Percentiles rank a stretch among this genome's conserved stretches.
Conservation (phyloP, 2,113 vertebrate genomes). For the Typhlomys cinereus region DNA sequence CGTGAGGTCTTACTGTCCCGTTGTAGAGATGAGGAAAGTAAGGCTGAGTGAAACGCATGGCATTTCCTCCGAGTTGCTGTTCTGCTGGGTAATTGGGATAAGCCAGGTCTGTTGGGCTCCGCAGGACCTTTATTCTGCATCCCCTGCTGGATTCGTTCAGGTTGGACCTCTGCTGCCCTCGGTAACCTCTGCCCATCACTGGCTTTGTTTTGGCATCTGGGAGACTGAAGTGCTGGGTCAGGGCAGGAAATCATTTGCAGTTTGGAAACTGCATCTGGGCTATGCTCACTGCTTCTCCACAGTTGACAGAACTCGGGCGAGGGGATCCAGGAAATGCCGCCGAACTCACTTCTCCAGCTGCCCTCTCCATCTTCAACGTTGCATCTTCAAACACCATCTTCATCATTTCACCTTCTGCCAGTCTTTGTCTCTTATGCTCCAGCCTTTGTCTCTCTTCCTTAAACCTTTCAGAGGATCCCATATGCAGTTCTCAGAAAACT, state of each 20-base stretch:
- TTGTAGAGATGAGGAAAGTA: background rate
- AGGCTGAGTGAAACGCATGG: background rate
- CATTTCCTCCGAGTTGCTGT: background rate
- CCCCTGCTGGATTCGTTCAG: too few species aligned
- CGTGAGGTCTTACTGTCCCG: background rate
- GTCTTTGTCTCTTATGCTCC: background rate
- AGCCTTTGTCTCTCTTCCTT: background rate
- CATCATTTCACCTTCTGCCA: background rate
- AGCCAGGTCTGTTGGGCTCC: too few species aligned
- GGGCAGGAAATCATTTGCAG: background rate
- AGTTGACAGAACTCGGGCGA: background rate
- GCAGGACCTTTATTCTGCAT: background rate
- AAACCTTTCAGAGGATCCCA: background rate
- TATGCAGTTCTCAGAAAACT: background rate
- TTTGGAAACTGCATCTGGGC: background rate
- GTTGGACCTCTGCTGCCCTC: background rate
- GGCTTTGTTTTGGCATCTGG: background rate
- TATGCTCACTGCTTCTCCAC: background rate
- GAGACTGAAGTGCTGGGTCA: background rate
- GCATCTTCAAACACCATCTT: background rate
- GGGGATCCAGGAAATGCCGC: background rate
- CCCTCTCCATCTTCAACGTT: accelerated
- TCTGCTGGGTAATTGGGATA: background rate
- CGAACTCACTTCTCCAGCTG: background rate
- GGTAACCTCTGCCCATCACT: background rate